phyloP scores from a whole-genome alignment of 1,140 invertebrate genomes.

The Stenopsyche tienmushanensis region DNA sequence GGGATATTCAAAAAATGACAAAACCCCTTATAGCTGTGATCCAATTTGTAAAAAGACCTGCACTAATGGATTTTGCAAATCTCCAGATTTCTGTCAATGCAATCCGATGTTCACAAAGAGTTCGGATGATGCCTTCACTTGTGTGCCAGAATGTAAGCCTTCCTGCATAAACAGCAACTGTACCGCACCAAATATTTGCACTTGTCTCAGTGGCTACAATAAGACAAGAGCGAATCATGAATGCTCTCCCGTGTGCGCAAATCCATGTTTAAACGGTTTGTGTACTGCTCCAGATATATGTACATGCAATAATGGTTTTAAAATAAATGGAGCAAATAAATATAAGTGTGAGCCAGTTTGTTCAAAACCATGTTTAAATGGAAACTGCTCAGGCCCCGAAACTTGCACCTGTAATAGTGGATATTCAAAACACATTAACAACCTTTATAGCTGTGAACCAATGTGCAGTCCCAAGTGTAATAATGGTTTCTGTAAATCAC shows the following conservation, averaged over 20 bases:
- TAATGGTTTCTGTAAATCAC: slow-evolving; percentile 55
- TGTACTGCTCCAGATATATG: slow-evolving; percentile 55
- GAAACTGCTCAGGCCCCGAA: slow-evolving; percentile 47
- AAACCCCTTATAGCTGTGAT: slow-evolving; percentile 38
- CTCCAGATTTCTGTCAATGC: slow-evolving; percentile 47
- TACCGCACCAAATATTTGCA: slow-evolving; percentile 19
- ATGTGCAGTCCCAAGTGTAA: slow-evolving; percentile 49
- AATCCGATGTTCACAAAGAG: slow-evolving; percentile 45
- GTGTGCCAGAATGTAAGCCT: slow-evolving; percentile 26
- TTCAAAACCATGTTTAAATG: slow-evolving; percentile 43
- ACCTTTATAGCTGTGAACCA: not conserved
- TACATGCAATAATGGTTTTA: slow-evolving; percentile 50
- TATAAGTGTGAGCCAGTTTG: not conserved
- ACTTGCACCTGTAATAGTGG: slow-evolving; percentile 47
- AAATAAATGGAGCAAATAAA: not conserved
- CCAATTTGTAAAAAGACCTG: slow-evolving; percentile 48
- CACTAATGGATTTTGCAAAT: slow-evolving; percentile 47
- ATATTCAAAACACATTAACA: not conserved
- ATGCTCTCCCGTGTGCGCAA: slow-evolving; percentile 47
- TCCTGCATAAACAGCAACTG: slow-evolving; percentile 27
- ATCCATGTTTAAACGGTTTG: slow-evolving; percentile 48
- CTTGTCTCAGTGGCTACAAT: slow-evolving; percentile 1
- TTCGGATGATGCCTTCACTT: slow-evolving; percentile 41
- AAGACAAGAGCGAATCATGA: slow-evolving; percentile 6
- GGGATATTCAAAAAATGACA: slow-evolving; percentile 38